These are phyloP conservation scores for Euleptes europaea DNA, from an alignment of 2,113 vertebrate species.

Conservation along the genomic window DNA sequence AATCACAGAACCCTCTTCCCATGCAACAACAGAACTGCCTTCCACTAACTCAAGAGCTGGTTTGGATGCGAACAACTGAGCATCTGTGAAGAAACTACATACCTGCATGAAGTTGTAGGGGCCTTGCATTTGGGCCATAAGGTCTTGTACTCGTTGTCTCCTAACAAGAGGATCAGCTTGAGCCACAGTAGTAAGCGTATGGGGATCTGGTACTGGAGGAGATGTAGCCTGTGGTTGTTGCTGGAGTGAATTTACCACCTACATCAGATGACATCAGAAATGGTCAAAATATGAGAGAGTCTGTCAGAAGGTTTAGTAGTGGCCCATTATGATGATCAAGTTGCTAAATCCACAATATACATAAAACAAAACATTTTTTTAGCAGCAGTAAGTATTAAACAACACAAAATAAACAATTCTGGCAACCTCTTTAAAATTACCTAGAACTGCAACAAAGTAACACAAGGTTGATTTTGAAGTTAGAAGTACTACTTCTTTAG, in stretches of 20 bases:
- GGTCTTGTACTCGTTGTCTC: constrained; percentile 94
- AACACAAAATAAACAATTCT: background rate
- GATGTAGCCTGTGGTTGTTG: constrained; percentile 82
- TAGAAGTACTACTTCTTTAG: background rate
- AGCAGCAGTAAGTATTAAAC: background rate
- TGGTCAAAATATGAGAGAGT: background rate
- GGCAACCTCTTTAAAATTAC: background rate
- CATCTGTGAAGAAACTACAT: background rate
- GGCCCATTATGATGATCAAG: background rate
- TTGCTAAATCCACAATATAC: background rate
- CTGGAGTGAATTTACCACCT: constrained; percentile 86
- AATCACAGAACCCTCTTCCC: no score
- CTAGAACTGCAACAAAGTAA: background rate
- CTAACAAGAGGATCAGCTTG: constrained; percentile 90
- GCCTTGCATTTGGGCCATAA: constrained; percentile 99
- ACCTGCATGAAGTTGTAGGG: constrained; percentile 99
- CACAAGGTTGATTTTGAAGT: background rate
- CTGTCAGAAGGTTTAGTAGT: background rate
- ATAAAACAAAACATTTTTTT: background rate
- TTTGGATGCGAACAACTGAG: no score
- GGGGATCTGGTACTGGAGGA: constrained; percentile 82
- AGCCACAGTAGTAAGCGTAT: constrained; percentile 77
- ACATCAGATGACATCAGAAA: constrained; percentile 23
- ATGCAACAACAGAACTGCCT: no score
- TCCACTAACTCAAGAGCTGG: no score